Evolutionary conservation across 2,797 vertebrate species (phyloP).

Genomic region (Enteromius thamalakanensis): DNA sequence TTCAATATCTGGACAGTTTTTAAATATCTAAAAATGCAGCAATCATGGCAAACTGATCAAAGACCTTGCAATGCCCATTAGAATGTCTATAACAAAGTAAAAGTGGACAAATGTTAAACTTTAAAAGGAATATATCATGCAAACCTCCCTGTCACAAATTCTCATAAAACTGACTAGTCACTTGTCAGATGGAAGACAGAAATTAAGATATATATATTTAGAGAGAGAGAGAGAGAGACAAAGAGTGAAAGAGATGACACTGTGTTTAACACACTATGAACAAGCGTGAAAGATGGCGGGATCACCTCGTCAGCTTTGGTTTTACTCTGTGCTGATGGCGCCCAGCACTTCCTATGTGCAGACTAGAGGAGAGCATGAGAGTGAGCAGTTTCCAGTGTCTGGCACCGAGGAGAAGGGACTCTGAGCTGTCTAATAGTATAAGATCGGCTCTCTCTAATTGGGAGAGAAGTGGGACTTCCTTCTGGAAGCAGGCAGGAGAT

Average conservation of each 20-base stretch:
- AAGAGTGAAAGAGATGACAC: not conserved
- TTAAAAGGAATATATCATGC: not conserved
- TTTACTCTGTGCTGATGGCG: slow-evolving; percentile 35
- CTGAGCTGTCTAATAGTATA: slow-evolving; percentile 58
- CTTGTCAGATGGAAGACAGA: slow-evolving; percentile 7
- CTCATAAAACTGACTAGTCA: not conserved
- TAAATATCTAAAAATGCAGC: not conserved
- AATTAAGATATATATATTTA: not conserved
- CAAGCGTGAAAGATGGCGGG: not conserved
- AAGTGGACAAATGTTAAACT: not conserved
- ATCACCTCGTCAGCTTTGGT: slow-evolving; percentile 49
- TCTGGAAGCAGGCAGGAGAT: slow-evolving; percentile 23
- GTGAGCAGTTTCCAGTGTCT: slow-evolving; percentile 39
- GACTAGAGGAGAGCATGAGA: slow-evolving; percentile 45
- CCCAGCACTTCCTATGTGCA: slow-evolving; percentile 34
- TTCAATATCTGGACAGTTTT: not conserved
- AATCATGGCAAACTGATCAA: not conserved
- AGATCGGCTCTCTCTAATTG: slow-evolving; percentile 59
- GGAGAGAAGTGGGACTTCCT: slow-evolving; percentile 57
- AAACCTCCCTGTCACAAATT: not conserved
- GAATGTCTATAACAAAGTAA: not conserved
- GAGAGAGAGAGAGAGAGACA: not conserved
- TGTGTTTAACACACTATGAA: slow-evolving; percentile 36
- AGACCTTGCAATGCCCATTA: not conserved
- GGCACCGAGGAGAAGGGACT: slow-evolving; percentile 41